phyloP scores from a whole-genome alignment of 2,113 vertebrate species.

The Gulo gulo region DNA sequence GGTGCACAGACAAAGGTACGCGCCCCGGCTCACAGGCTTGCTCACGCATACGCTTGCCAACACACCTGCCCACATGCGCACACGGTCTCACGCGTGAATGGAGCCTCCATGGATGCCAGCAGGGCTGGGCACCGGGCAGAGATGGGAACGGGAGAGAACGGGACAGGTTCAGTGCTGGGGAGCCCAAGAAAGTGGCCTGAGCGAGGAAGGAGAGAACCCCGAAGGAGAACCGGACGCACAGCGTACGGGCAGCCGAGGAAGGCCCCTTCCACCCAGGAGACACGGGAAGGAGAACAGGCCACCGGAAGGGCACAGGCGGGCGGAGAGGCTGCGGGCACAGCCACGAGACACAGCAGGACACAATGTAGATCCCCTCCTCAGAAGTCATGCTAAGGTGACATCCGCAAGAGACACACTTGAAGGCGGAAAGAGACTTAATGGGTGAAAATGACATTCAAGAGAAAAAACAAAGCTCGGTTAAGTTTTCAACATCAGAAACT shows the following conservation, averaged over 20 bases:
- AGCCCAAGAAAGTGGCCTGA: not conserved
- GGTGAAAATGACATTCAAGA: not conserved
- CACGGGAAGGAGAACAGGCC: not conserved
- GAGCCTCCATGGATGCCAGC: not conserved
- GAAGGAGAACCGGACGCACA: not conserved
- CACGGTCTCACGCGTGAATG: not conserved
- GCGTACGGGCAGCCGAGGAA: not conserved
- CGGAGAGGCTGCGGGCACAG: not conserved
- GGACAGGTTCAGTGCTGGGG: not conserved
- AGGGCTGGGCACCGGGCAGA: not conserved
- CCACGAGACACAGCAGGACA: not conserved
- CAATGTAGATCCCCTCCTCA: fast-evolving
- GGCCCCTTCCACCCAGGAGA: not conserved
- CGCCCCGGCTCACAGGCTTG: no score
- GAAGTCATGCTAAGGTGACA: fast-evolving
- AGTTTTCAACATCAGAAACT: not conserved
- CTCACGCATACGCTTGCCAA: no score
- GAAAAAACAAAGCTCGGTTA: no score
- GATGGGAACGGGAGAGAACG: not conserved
- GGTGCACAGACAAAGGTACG: no score
- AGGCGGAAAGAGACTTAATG: not conserved
- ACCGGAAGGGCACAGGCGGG: not conserved
- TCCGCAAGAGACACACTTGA: not conserved
- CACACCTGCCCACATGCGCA: no score
- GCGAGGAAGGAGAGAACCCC: not conserved